Evolutionary conservation across 2,888 invertebrate species (phyloP).

Genomic region (Tethea ocularis): DNA sequence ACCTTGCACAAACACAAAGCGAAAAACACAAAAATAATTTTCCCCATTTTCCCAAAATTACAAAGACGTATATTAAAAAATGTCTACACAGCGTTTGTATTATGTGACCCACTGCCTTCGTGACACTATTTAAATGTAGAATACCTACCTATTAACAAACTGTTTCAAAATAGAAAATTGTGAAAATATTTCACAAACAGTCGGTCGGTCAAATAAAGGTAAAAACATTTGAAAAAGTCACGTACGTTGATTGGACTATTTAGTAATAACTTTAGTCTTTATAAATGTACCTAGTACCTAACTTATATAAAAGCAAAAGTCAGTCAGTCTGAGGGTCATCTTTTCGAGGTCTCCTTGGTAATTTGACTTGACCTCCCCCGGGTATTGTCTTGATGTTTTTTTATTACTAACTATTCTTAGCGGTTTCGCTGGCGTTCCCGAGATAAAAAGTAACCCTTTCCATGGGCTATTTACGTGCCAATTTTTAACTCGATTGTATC

Average conservation of each 20-base stretch:
- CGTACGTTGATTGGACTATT: not conserved
- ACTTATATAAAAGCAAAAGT: too few relatives aligned
- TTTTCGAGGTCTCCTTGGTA: too few relatives aligned
- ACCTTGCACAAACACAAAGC: conserved; percentile 34
- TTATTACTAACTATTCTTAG: too few relatives aligned
- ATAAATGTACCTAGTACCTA: too few relatives aligned
- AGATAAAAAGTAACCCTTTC: too few relatives aligned
- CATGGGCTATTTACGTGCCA: too few relatives aligned
- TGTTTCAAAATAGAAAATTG: conserved; percentile 10
- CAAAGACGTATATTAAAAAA: not conserved
- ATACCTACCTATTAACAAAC: not conserved
- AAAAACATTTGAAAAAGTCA: not conserved
- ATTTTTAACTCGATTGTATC: too few relatives aligned
- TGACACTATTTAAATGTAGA: not conserved
- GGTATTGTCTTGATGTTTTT: too few relatives aligned
- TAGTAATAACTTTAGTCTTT: not conserved
- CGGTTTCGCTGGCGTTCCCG: too few relatives aligned
- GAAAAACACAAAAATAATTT: conserved; percentile 15
- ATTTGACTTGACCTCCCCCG: too few relatives aligned
- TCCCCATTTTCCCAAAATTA: not conserved
- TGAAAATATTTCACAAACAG: conserved; percentile 9
- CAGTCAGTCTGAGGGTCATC: too few relatives aligned
- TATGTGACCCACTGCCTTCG: not conserved
- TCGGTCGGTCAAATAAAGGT: not conserved
- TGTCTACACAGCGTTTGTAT: not conserved